phyloP scores from a whole-genome alignment of 2,797 vertebrate genomes.

The Moxostoma hubbsi region DNA sequence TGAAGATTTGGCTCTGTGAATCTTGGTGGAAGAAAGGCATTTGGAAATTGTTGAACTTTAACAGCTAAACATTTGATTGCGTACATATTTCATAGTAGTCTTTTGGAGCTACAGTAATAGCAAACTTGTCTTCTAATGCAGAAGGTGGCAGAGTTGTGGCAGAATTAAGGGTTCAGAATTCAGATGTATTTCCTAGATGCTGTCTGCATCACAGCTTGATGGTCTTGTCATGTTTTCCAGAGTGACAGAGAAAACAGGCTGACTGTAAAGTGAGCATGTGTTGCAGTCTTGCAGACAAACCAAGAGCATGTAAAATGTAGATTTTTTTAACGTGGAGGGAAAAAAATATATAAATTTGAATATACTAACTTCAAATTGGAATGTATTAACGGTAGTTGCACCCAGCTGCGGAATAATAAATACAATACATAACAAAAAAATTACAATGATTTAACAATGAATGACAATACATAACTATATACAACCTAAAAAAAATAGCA shows the following conservation, averaged over 20 bases:
- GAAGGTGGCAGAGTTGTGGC: background rate
- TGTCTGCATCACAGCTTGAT: conserved; percentile 20
- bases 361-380: too few species aligned
- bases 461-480: too few species aligned
- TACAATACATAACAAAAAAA: too few species aligned
- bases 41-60: conserved; percentile 27
- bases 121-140: conserved; percentile 21
- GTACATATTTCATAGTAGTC: background rate
- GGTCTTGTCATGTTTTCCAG: conserved; percentile 18
- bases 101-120: conserved; percentile 16
- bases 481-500: too few species aligned
- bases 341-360: too few species aligned
- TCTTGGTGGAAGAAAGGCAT: conserved; percentile 23
- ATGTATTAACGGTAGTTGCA: too few species aligned
- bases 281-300: background rate
- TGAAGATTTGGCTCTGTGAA: conserved; percentile 4
- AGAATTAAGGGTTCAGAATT: conserved; percentile 17
- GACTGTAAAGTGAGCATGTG: conserved; percentile 8
- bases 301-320: conserved; percentile 1
- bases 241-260: conserved; percentile 7
- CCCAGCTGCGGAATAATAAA: too few species aligned
- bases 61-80: conserved; percentile 35
- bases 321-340: background rate
- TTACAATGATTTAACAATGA: too few species aligned
- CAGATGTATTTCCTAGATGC: conserved; percentile 30